These are phyloP conservation scores for Euplagia quadripunctaria DNA, from an alignment of 2,888 invertebrate species.

Conservation along the genomic window DNA sequence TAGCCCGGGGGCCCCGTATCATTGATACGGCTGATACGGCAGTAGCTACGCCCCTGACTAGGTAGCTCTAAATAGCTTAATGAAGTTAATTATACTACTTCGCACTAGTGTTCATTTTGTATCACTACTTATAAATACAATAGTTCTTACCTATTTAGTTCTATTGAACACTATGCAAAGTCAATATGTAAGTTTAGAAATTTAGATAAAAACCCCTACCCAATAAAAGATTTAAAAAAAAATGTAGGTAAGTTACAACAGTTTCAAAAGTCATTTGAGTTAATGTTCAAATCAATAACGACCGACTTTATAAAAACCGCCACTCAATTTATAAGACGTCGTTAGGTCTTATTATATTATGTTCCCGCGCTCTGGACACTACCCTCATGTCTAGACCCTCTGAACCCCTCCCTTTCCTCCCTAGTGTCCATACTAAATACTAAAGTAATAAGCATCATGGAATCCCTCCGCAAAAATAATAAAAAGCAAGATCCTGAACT, in stretches of 20 bases:
- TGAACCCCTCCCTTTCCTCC: too few species aligned
- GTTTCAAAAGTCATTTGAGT: too few species aligned
- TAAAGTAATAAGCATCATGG: not conserved
- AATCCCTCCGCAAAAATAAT: not conserved
- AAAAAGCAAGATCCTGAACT: not conserved
- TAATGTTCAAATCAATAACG: not conserved
- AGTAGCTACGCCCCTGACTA: too few species aligned
- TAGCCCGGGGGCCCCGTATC: too few species aligned
- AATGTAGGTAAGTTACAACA: too few species aligned
- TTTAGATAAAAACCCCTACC: too few species aligned
- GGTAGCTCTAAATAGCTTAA: not conserved
- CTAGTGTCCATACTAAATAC: not conserved
- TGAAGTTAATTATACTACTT: too few species aligned
- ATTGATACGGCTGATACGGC: too few species aligned
- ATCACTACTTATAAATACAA: not conserved
- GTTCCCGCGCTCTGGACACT: not conserved
- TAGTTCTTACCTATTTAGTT: not conserved
- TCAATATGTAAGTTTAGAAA: too few species aligned
- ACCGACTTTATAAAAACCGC: not conserved
- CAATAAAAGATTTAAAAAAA: too few species aligned
- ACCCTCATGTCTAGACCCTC: not conserved
- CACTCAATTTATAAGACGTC: not conserved
- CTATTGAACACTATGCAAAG: too few species aligned
- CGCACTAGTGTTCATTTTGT: not conserved
- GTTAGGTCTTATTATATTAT: not conserved